A percentile compares a stretch with the other conserved stretches of the same genome.
Conservation (phyloP, 1,140 invertebrate genomes). For the Heterodera schachtii region DNA sequence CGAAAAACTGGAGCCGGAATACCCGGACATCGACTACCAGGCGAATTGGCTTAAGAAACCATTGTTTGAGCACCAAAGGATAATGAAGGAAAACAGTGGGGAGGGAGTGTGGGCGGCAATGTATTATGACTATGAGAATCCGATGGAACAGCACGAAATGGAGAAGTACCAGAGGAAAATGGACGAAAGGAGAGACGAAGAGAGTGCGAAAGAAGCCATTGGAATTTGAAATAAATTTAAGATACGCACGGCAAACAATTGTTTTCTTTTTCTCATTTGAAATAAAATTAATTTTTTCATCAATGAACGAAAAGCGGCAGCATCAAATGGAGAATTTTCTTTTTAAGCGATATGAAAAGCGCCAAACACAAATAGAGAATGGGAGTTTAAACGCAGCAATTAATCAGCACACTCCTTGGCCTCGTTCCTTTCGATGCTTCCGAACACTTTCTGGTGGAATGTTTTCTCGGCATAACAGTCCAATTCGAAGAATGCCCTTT, state of each 20-base stretch:
- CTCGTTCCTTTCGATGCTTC: not conserved
- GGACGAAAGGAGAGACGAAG: not conserved
- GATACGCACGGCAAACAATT: no score
- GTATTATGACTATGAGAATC: constrained; percentile 51
- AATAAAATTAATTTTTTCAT: no score
- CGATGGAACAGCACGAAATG: constrained; percentile 37
- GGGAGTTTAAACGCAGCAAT: no score
- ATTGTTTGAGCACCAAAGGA: constrained; percentile 50
- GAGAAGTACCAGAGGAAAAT: constrained; percentile 1
- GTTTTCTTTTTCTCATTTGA: no score
- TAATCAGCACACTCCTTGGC: no score
- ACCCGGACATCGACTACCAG: constrained; percentile 56
- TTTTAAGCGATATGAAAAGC: no score
- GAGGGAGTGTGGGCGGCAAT: constrained; percentile 43
- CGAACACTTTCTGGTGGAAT: constrained; percentile 56
- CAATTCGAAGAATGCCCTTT: constrained; percentile 36
- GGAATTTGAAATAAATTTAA: not conserved
- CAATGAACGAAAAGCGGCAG: no score
- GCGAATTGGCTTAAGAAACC: constrained; percentile 59
- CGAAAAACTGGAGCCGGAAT: constrained; percentile 45
- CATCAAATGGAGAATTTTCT: no score
- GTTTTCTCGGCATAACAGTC: constrained; percentile 44
- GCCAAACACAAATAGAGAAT: no score
- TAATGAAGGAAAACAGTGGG: constrained; percentile 52
- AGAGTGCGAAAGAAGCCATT: not conserved